phyloP scores from a whole-genome alignment of 2,797 vertebrate genomes.

The Esox masquinongy region DNA sequence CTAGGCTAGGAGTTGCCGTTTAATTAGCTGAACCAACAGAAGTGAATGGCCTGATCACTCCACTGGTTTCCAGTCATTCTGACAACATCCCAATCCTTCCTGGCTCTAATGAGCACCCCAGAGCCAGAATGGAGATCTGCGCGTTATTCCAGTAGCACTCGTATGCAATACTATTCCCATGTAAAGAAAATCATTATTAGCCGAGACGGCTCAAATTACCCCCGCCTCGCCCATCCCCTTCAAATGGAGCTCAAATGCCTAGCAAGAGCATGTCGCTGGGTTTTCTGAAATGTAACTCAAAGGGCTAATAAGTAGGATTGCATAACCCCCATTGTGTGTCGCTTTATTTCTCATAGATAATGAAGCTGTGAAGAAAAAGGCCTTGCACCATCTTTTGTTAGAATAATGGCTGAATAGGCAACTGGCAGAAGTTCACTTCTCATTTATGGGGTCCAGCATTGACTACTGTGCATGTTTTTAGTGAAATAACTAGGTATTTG shows the following conservation, averaged over 20 bases:
- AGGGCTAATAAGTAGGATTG: slow-evolving; percentile 8
- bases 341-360: neutral
- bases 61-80: slow-evolving; percentile 50
- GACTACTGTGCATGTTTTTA: neutral
- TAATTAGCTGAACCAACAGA: slow-evolving; percentile 48
- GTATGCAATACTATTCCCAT: slow-evolving; percentile 49
- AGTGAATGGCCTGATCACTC: slow-evolving; percentile 57
- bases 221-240: slow-evolving; percentile 14
- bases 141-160: slow-evolving; percentile 42
- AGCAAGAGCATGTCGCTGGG: slow-evolving; percentile 18
- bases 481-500: neutral
- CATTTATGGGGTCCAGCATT: neutral
- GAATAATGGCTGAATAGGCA: slow-evolving; percentile 8
- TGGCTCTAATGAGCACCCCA: slow-evolving; percentile 58
- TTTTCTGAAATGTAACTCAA: slow-evolving; percentile 11
- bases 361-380: neutral
- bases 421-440: neutral
- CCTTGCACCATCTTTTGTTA: neutral
- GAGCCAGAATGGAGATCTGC: slow-evolving; percentile 55
- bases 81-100: slow-evolving; percentile 46
- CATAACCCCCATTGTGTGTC: neutral
- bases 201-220: slow-evolving; percentile 50
- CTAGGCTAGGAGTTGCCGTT: slow-evolving; percentile 45
- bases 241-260: slow-evolving; percentile 20
- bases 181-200: slow-evolving; percentile 52